These are phyloP conservation scores for Bostrychus sinensis DNA, from an alignment of 2,113 vertebrate species.

Conservation along the genomic window DNA sequence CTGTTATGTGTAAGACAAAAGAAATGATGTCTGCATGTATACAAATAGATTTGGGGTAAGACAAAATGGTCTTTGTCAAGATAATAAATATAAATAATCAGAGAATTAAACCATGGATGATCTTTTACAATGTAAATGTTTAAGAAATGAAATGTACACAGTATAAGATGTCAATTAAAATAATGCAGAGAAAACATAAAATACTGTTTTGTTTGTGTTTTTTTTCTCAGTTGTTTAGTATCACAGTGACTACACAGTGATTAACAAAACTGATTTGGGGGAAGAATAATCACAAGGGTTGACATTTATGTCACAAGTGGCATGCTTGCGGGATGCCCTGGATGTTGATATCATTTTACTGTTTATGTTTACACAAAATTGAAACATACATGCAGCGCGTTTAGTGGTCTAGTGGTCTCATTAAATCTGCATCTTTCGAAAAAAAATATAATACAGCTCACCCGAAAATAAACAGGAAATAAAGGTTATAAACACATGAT, in stretches of 20 bases:
- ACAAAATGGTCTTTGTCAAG: conserved; percentile 35
- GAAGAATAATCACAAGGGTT: too few species aligned
- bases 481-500: not conserved
- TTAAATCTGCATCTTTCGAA: not conserved
- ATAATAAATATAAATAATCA: conserved; percentile 37
- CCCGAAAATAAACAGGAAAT: conserved; percentile 8
- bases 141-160: conserved; percentile 65
- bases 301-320: too few species aligned
- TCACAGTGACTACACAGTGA: too few species aligned
- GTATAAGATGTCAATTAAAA: conserved; percentile 72
- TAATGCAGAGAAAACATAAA: conserved; percentile 37
- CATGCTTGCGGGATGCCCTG: too few species aligned
- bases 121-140: conserved; percentile 60
- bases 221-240: too few species aligned
- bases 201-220: conserved; percentile 18
- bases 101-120: conserved; percentile 38
- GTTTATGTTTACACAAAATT: not conserved
- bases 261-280: too few species aligned
- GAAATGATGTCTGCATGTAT: conserved; percentile 60
- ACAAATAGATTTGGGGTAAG: conserved; percentile 30
- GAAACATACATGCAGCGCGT: not conserved
- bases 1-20: conserved; percentile 52
- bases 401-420: not conserved
- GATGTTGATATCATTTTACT: too few species aligned
- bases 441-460: not conserved